These are phyloP conservation scores for Atherinosoma microstoma DNA, from an alignment of 2,797 vertebrate species.

Conservation along the genomic window DNA sequence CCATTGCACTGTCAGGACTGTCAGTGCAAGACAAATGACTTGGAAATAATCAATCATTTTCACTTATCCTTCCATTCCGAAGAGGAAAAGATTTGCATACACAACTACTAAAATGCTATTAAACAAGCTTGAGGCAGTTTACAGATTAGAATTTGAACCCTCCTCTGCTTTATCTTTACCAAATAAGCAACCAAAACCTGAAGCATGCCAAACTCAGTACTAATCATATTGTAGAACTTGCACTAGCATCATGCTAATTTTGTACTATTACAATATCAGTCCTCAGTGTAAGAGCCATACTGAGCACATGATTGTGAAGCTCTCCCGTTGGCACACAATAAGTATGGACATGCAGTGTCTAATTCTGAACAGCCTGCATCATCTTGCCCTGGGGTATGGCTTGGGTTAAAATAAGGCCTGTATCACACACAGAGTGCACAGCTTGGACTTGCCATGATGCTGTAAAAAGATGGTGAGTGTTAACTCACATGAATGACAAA, in stretches of 20 bases:
- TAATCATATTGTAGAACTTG: slow-evolving; percentile 7
- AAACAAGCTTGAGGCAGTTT: slow-evolving; percentile 29
- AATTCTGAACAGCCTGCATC: slow-evolving; percentile 59
- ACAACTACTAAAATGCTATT: slow-evolving; percentile 22
- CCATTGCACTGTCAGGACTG: slow-evolving; percentile 69
- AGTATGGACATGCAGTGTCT: slow-evolving; percentile 30
- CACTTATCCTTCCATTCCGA: slow-evolving; percentile 64
- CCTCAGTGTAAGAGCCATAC: slow-evolving; percentile 26
- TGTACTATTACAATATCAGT: slow-evolving; percentile 37
- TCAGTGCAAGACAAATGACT: slow-evolving; percentile 72
- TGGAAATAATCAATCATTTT: slow-evolving; percentile 76
- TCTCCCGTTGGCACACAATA: slow-evolving; percentile 37
- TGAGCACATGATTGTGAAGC: slow-evolving; percentile 63
- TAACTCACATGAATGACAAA: slow-evolving; percentile 28
- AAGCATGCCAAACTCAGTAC: slow-evolving; percentile 9
- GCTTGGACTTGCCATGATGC: slow-evolving; percentile 22
- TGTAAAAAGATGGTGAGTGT: slow-evolving; percentile 24
- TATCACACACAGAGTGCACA: slow-evolving; percentile 25
- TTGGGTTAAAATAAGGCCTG: slow-evolving; percentile 52
- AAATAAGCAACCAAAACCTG: slow-evolving; percentile 16
- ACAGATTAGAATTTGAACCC: slow-evolving; percentile 19
- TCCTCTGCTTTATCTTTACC: background rate
- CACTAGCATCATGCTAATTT: slow-evolving; percentile 14
- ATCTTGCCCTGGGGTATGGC: slow-evolving; percentile 49
- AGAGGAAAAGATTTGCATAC: slow-evolving; percentile 17